These are phyloP conservation scores for Rotaria magnacalcarata DNA, from an alignment of 2,888 invertebrate species.

Conservation along the genomic window DNA sequence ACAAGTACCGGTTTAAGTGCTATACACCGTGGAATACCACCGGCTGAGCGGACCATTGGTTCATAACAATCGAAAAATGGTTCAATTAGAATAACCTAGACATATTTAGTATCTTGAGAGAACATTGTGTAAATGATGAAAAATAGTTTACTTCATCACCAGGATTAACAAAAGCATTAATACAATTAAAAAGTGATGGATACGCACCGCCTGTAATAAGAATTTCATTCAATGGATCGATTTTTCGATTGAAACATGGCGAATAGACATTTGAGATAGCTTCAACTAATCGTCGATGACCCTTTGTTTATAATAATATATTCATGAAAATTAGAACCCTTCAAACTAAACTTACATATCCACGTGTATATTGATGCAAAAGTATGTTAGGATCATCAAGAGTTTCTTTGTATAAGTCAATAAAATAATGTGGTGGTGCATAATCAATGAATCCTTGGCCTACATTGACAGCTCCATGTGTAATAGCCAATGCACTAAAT, in stretches of 20 bases:
- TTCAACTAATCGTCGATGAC: conserved; percentile 81
- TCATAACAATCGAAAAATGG: conserved; percentile 97
- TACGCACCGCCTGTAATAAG: conserved; percentile 87
- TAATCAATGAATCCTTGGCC: conserved; percentile 81
- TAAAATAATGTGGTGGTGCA: conserved; percentile 73
- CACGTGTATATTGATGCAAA: conserved; percentile 85
- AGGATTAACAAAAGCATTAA: conserved; percentile 78
- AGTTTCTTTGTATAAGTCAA: conserved; percentile 70
- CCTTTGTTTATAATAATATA: conserved; percentile 64
- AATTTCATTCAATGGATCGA: conserved; percentile 81
- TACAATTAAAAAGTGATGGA: conserved; percentile 79
- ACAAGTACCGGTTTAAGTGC: conserved; percentile 63
- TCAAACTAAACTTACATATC: conserved; percentile 71
- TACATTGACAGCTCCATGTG: conserved; percentile 74
- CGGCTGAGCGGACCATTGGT: conserved; percentile 82
- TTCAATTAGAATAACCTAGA: conserved; percentile 86
- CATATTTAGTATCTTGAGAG: neutral
- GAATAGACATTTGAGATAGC: conserved; percentile 79
- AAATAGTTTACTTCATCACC: conserved; percentile 63
- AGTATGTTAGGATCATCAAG: conserved; percentile 68
- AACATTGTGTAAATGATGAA: conserved; percentile 39
- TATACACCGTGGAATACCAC: conserved; percentile 79
- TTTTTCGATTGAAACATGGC: conserved; percentile 68
- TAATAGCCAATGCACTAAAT: conserved; percentile 73
- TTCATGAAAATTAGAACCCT: too few species aligned